Evolutionary conservation across 2,113 vertebrate genomes (phyloP).

Genomic region (Natator depressus): DNA sequence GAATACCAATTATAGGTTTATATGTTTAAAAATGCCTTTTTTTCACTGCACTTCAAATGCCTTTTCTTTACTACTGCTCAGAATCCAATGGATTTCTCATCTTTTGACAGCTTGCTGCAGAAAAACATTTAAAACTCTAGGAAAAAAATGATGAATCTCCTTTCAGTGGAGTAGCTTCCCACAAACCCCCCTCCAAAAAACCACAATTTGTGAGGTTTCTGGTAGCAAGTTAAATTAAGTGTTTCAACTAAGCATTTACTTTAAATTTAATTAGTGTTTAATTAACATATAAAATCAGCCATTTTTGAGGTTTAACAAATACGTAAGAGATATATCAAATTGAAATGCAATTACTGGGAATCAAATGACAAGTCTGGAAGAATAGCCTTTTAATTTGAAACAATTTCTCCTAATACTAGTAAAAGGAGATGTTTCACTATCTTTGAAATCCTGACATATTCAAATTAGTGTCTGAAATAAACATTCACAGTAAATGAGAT

Average conservation of each 20-base stretch:
- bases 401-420: not conserved
- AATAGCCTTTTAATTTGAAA: constrained; percentile 61
- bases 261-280: constrained; percentile 80
- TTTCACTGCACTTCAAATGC: constrained; percentile 4
- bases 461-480: constrained; percentile 43
- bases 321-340: constrained; percentile 71
- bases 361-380: constrained; percentile 59
- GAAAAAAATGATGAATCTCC: constrained; percentile 46
- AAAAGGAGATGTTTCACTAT: not conserved
- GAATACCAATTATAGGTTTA: not conserved
- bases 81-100: constrained; percentile 51
- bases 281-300: constrained; percentile 82
- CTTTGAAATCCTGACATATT: not conserved
- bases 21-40: not conserved
- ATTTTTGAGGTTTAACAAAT: constrained; percentile 77
- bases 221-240: constrained; percentile 75
- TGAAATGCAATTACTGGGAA: constrained; percentile 78
- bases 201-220: constrained; percentile 73
- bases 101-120: constrained; percentile 1
- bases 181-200: constrained; percentile 60
- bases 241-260: constrained; percentile 82
- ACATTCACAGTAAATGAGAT: constrained; percentile 14
- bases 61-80: not conserved
- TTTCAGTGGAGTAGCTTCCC: constrained; percentile 10
- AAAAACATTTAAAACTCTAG: constrained; percentile 52